Conservation (phyloP, 1,140 invertebrate genomes). For the Drosophila arawakana region DNA sequence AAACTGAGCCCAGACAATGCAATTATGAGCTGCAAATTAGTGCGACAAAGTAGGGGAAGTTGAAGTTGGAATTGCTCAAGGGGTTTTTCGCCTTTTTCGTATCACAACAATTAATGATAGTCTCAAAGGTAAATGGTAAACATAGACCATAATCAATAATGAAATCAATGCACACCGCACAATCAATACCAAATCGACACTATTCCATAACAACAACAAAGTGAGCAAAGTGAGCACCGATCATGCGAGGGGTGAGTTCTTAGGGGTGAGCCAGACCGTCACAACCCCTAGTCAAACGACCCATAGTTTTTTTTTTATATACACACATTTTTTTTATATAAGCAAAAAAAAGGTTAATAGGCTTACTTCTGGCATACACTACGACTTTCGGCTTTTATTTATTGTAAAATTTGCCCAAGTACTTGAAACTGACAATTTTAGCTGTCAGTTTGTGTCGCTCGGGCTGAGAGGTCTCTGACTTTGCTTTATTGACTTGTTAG, state of each 20-base stretch:
- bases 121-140: conserved; percentile 25
- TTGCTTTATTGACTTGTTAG: conserved; percentile 79
- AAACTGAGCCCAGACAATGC: conserved; percentile 60
- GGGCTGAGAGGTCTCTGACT: conserved; percentile 54
- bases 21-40: conserved; percentile 75
- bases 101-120: conserved; percentile 29
- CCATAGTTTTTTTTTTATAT: conserved; percentile 26
- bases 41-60: neutral
- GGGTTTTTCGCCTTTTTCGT: neutral
- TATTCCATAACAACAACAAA: conserved; percentile 24
- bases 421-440: conserved; percentile 80
- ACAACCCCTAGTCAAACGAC: conserved; percentile 56
- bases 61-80: conserved; percentile 1
- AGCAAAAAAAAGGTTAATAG: conserved; percentile 74
- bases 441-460: conserved; percentile 43
- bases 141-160: conserved; percentile 44
- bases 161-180: conserved; percentile 63
- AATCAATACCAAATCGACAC: conserved; percentile 66
- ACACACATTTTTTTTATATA: conserved; percentile 21
- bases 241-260: conserved; percentile 62
- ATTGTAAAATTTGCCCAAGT: conserved; percentile 80
- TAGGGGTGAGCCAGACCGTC: conserved; percentile 49
- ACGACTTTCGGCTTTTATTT: conserved; percentile 57
- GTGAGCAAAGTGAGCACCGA: conserved; percentile 69
- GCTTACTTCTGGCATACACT: conserved; percentile 57